Conservation (phyloP, 2,797 vertebrate species). For the Pelodytes ibericus region DNA sequence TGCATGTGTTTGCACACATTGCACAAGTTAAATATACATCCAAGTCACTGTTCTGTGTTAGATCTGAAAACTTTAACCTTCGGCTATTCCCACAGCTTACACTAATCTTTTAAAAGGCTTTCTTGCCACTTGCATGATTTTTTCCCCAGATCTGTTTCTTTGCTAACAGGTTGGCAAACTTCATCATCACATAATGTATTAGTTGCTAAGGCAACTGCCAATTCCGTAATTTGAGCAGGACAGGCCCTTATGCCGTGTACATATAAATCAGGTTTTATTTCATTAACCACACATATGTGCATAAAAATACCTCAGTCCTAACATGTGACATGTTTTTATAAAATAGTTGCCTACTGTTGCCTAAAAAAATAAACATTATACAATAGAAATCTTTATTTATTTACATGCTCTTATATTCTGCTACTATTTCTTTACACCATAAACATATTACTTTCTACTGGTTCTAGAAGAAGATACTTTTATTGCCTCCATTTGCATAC, state of each 20-base stretch:
- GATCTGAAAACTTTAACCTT: constrained; percentile 48
- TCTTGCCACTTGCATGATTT: constrained; percentile 12
- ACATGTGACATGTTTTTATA: constrained; percentile 30
- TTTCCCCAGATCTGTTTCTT: constrained; percentile 16
- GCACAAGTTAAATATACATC: constrained; percentile 18
- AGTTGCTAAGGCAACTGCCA: constrained; percentile 4
- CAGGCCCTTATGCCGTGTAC: constrained; percentile 51
- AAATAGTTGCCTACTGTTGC: constrained; percentile 20
- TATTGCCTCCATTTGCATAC: constrained; percentile 62
- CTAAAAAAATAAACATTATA: background rate
- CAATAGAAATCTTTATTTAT: constrained; percentile 45
- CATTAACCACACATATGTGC: constrained; percentile 47
- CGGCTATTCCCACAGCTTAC: constrained; percentile 50
- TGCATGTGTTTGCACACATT: constrained; percentile 18
- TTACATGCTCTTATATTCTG: constrained; percentile 26
- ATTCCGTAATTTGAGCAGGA: constrained; percentile 48
- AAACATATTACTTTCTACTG: constrained; percentile 52
- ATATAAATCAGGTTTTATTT: constrained; percentile 29
- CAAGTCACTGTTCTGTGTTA: constrained; percentile 31
- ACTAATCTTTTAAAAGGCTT: constrained; percentile 47
- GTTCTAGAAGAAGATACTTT: constrained; percentile 55
- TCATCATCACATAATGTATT: constrained; percentile 52
- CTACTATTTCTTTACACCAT: constrained; percentile 34
- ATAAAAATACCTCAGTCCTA: constrained; percentile 40
- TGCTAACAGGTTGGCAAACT: constrained; percentile 51